A percentile compares a stretch with the other conserved stretches of the same genome.
Evolutionary conservation across 2,113 vertebrate species (phyloP).

Genomic region (Pygoscelis antarcticus): DNA sequence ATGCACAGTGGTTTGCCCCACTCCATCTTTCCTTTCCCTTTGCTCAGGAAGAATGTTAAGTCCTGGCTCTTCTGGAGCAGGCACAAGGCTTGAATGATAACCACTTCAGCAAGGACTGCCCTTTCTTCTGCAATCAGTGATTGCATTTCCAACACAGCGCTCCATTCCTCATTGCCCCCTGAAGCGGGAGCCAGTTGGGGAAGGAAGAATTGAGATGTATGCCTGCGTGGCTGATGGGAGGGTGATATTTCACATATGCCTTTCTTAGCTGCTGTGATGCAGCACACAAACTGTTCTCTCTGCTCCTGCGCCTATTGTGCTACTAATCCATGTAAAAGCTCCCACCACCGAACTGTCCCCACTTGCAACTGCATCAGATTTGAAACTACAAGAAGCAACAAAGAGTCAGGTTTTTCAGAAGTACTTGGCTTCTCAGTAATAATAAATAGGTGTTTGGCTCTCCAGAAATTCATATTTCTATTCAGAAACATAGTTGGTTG

Average conservation of each 20-base stretch:
- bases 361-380: neutral
- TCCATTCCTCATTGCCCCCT: neutral
- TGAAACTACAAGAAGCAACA: neutral
- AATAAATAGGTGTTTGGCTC: neutral
- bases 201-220: neutral
- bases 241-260: slow-evolving; percentile 16
- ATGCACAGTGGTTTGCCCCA: slow-evolving; percentile 24
- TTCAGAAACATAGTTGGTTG: neutral
- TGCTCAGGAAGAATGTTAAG: slow-evolving; percentile 2
- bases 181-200: neutral
- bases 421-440: neutral
- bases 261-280: slow-evolving; percentile 29
- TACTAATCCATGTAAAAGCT: neutral
- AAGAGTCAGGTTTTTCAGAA: neutral
- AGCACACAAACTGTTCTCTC: neutral
- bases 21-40: neutral
- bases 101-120: neutral
- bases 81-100: slow-evolving; percentile 23
- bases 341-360: neutral
- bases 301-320: neutral
- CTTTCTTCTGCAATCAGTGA: neutral
- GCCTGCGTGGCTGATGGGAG: neutral
- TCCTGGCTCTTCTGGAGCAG: neutral
- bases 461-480: neutral
- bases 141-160: neutral